phyloP scores from a whole-genome alignment of 2,888 invertebrate species.

The Lasioglossum figueresi region DNA sequence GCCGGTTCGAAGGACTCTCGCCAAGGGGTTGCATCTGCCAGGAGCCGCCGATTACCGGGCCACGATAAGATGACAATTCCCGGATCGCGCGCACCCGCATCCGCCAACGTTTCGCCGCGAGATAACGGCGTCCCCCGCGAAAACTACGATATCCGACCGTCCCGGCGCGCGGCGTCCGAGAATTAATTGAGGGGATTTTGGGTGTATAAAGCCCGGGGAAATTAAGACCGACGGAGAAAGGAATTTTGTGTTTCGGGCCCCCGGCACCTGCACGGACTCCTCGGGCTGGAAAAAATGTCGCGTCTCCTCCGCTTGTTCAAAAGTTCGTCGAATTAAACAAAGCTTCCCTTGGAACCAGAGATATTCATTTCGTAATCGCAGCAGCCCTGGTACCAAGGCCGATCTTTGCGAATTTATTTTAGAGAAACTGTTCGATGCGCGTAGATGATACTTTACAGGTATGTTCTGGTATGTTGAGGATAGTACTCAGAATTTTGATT shows the following conservation, averaged over 20 bases:
- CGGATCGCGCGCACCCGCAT: constrained; percentile 34
- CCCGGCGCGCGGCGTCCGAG: not conserved
- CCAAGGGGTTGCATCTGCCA: constrained; percentile 34
- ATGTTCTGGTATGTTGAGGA: not conserved
- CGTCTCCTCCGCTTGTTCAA: not conserved
- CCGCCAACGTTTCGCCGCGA: constrained; percentile 19
- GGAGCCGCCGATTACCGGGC: constrained; percentile 39
- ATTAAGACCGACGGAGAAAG: not conserved
- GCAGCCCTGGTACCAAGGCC: too few species aligned
- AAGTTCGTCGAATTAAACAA: not conserved
- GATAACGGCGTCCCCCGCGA: constrained; percentile 21
- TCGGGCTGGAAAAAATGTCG: not conserved
- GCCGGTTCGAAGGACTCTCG: constrained; percentile 12
- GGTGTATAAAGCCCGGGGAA: constrained; percentile 16
- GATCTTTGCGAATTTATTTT: not conserved
- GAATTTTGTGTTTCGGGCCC: constrained; percentile 15
- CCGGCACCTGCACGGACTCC: not conserved
- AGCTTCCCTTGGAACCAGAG: not conserved
- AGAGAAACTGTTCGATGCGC: not conserved
- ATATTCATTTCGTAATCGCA: not conserved
- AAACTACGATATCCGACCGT: constrained; percentile 10
- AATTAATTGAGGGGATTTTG: constrained; percentile 35
- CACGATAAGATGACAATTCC: constrained; percentile 49
- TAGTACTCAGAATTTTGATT: not conserved
- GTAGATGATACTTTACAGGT: not conserved